These are phyloP conservation scores for Aphis craccivora DNA, from an alignment of 1,140 invertebrate genomes.

Conservation along the genomic window DNA sequence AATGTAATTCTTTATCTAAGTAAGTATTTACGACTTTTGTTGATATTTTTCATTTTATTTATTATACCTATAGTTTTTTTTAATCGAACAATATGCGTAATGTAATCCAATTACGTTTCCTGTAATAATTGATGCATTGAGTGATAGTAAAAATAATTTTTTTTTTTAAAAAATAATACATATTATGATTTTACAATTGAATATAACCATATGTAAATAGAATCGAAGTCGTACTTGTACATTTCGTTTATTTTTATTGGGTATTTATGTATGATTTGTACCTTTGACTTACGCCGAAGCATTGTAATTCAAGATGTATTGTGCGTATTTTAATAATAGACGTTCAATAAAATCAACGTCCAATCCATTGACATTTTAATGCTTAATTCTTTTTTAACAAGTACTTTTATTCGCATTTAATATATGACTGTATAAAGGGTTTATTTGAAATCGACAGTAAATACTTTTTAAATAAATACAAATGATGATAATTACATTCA, in stretches of 20 bases:
- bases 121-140: too few species aligned
- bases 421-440: background rate
- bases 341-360: background rate
- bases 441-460: background rate
- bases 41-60: too few species aligned
- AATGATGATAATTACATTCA: background rate
- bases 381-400: background rate
- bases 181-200: background rate
- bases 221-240: background rate
- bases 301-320: background rate
- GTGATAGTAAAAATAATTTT: background rate
- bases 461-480: background rate
- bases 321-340: background rate
- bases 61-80: background rate
- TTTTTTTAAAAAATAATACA: background rate
- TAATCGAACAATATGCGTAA: background rate
- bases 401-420: background rate
- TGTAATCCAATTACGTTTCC: too few species aligned
- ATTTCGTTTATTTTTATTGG: background rate
- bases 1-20: too few species aligned
- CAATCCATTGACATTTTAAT: background rate
- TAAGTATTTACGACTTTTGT: too few species aligned
- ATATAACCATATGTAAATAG: background rate
- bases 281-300: background rate
- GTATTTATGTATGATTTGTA: background rate